Base-by-base conservation (phyloP, 2,888 invertebrate genomes). In the Patella ulyssiponensis region DNA sequence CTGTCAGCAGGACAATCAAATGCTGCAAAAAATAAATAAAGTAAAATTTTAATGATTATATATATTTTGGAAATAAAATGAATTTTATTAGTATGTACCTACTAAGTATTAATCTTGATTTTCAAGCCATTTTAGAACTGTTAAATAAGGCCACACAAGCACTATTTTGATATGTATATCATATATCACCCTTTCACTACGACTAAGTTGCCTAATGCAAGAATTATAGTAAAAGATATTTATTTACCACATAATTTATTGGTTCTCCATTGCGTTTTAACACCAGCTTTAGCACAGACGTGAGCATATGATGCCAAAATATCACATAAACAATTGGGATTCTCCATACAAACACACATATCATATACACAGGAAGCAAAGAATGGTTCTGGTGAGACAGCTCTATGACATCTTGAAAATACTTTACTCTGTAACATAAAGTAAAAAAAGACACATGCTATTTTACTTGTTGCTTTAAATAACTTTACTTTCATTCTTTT, bases 351-450 rank as follows among this genome's bases (percentile, higher is more conserved):
- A n/a, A 87, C 90, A 83, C 91, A 91, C 78, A 91, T 81, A 78
- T 91, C 91, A 83, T 90, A 90, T 17, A 90, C 88, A 83, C 91
- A 91, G 1, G 91, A 88, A 5, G 88, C 86, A 79, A 86, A 90
- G 82, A 86, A 91, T 23, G 90, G 84, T 51, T 89, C 88, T 23
- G 90, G 89, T 12, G 88, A 79, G 17, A 91, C 87, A 12, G 85
- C 83, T 71, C 86, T 79, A 74, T 91, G 91, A 81, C 91, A 91
- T 9, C 86, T 82, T 14, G 87, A 81, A 81, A 91, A 91, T 54
- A 83, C 77, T 53, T 83, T 80, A 75, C 89, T 84, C 91, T 91
- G 84, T 54, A 87, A 85, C 73, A 71, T 20, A 69, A 52, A 73
- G n/a, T 20, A n/a, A 20, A 71, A 23, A 17, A 15, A 71, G 11